A percentile compares a stretch with the other conserved stretches of the same genome.
These are phyloP conservation scores for Ceratosolen solmsi DNA, from an alignment of 1,140 invertebrate genomes.

Conservation along the genomic window DNA sequence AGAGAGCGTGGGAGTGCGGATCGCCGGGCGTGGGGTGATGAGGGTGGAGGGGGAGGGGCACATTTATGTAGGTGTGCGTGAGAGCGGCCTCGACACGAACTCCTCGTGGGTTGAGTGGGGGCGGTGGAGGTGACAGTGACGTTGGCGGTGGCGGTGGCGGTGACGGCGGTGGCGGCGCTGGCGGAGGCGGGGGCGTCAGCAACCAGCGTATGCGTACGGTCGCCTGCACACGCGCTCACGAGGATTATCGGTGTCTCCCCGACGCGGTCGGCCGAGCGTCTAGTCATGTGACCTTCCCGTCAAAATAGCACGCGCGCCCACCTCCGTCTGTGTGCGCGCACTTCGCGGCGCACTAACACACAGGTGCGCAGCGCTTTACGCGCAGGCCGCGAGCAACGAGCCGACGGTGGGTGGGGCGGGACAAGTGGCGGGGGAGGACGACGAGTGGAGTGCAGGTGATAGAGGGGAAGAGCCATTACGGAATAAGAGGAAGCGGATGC, in stretches of 20 bases:
- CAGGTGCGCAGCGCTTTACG: constrained; percentile 7
- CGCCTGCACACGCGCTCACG: background rate
- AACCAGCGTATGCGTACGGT: background rate
- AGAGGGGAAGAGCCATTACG: constrained; percentile 4
- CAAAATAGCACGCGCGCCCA: constrained; percentile 77
- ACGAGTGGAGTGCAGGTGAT: background rate
- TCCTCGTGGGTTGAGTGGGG: no score
- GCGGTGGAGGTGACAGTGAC: no score
- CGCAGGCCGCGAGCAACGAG: background rate
- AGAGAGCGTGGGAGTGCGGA: no score
- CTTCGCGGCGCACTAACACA: background rate
- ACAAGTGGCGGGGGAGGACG: background rate
- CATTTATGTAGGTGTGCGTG: no score
- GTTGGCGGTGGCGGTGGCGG: constrained; percentile 27
- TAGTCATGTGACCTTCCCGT: constrained; percentile 81
- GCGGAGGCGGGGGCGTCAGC: background rate
- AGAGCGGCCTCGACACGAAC: constrained; percentile 52
- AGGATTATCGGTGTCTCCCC: constrained; percentile 49
- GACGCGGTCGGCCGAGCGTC: constrained; percentile 64
- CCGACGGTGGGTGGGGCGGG: background rate
- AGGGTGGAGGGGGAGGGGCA: no score
- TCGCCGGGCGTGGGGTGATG: no score
- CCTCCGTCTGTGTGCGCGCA: constrained; percentile 46
- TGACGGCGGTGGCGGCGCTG: background rate
- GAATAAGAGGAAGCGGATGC: constrained; percentile 42